phyloP scores from a whole-genome alignment of 2,113 vertebrate genomes.

The Acrocephalus kingi region DNA sequence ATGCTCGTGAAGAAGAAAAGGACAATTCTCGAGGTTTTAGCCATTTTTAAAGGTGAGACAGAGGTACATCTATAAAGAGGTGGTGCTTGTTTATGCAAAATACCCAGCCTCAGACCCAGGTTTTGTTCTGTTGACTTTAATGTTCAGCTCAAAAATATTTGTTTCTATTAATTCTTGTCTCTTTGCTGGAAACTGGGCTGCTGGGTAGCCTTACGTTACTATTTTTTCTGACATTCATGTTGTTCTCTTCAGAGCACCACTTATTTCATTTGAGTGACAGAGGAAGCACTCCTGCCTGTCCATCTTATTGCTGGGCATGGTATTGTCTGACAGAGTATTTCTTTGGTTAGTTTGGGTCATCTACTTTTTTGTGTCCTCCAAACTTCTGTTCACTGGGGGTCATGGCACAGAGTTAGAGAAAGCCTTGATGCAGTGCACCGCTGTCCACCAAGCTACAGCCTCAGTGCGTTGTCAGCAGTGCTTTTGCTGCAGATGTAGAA shows the following conservation, averaged over 20 bases:
- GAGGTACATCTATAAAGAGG: background rate
- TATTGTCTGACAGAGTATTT: background rate
- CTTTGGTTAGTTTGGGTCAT: background rate
- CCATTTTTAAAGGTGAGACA: background rate
- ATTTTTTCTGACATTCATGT: background rate
- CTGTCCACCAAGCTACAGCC: background rate
- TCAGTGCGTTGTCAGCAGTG: background rate
- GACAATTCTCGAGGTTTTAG: background rate
- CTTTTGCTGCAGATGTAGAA: background rate
- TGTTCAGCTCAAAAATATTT: background rate
- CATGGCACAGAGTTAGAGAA: background rate
- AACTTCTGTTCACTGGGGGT: fast-evolving
- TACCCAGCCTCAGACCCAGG: background rate
- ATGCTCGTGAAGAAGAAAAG: background rate
- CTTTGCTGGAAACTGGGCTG: background rate
- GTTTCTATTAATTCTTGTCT: background rate
- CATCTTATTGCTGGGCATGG: background rate
- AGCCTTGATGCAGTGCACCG: fast-evolving
- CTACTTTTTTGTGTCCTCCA: background rate
- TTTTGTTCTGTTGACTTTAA: background rate
- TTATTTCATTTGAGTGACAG: background rate
- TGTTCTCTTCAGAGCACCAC: background rate
- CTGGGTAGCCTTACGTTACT: background rate
- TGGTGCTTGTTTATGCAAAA: background rate
- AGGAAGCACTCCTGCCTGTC: background rate